A percentile compares a stretch with the other conserved stretches of the same genome.
These are phyloP conservation scores for Oopsacas minuta DNA, from an alignment of 37 sponge, comb jelly and placozoan species.

Conservation along the genomic window DNA sequence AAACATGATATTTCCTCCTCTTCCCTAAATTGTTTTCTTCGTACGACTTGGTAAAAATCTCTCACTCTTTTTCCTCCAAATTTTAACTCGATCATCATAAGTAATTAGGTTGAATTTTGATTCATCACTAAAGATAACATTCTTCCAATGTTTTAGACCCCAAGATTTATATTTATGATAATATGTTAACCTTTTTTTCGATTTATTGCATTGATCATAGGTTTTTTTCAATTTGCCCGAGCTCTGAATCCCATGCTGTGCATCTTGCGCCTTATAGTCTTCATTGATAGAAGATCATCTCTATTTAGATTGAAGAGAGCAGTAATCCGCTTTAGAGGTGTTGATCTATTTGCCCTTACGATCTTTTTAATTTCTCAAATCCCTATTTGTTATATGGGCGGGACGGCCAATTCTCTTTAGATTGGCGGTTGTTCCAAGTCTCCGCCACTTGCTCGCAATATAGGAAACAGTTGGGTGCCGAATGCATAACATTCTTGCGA, in stretches of 20 bases:
- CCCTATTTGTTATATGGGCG: neutral
- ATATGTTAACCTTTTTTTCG: neutral
- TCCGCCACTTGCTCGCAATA: neutral
- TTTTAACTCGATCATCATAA: neutral
- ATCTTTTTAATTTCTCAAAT: neutral
- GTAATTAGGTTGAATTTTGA: neutral
- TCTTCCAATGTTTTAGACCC: neutral
- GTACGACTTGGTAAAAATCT: neutral
- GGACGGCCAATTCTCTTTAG: neutral
- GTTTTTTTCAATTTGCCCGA: neutral
- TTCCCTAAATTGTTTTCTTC: neutral
- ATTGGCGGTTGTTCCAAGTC: neutral
- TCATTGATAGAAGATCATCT: neutral
- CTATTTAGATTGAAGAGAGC: neutral
- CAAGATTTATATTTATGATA: neutral
- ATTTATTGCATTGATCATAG: neutral
- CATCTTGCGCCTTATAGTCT: neutral
- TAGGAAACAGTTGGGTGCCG: neutral
- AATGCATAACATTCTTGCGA: neutral
- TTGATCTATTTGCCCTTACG: neutral
- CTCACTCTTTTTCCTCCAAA: neutral
- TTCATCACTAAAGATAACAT: neutral
- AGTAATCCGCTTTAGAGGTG: neutral
- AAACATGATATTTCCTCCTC: neutral
- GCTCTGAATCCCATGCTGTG: neutral